Evolutionary conservation across 2,888 invertebrate species (phyloP), one percentile per base, ranked within the genome.

Genomic region (Netelia fuscicornis): DNA sequence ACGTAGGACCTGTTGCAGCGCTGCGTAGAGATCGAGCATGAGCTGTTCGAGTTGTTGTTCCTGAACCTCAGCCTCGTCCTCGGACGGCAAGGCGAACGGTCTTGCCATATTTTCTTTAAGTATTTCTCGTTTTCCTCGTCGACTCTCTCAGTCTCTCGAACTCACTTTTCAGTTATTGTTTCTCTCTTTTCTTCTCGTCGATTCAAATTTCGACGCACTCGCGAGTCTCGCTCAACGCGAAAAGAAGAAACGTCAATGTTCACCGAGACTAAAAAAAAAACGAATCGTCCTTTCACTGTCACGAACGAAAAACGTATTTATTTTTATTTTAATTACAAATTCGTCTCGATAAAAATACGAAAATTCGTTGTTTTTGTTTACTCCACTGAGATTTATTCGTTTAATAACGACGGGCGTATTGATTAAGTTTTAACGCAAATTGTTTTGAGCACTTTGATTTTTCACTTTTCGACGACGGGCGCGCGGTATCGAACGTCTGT

Each of bases 1-100:
- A 30, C 93, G 90, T 54, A 93, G 91, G 87, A 93, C 92, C 91
- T 93, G 92, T 90, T 93, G 93, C 91, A 94, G 91, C 0, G 90
- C 91, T 2, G 91, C 89, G 86, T 93, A 93, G 78, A 93, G 88
- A 78, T 93, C 93, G 80, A 93, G 90, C 92, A 93, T 92, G 78
- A 93, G 91, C 77, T 93, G 93, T 80, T 93, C 93, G 84, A 93
- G 90, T 86, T 92, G 92, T 81, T 92, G 92, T 60, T 90, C 89
- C 87, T 91, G 91, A 11, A 87, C 86, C 74, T 92, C 93, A 56
- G 90, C 89, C 78, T 93, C 93, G 88, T 92, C 92, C 78, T 93
- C 92, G 86, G 92, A 90, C 64, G 93, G 93, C 81, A 91, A 72
- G 52, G 90, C 89, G 85, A 92, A 93, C 10, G 93, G 93, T 79